phyloP scores from a whole-genome alignment of 1,140 invertebrate genomes.

The Drosophila ohnishii region DNA sequence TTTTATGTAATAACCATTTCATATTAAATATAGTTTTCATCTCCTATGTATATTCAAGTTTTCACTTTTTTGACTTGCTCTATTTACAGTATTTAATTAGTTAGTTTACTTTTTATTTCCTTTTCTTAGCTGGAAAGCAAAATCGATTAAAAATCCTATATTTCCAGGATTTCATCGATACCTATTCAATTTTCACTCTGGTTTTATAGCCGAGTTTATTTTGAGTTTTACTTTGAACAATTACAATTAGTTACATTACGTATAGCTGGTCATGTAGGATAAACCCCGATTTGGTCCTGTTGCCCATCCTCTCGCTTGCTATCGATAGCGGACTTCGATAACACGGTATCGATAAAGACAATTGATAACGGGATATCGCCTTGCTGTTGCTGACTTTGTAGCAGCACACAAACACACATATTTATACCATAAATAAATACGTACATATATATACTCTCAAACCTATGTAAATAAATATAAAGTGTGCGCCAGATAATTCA shows the following conservation, averaged over 20 bases:
- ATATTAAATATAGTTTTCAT: background rate
- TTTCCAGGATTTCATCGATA: background rate
- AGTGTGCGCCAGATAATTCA: conserved; percentile 26
- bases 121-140: background rate
- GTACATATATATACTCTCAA: conserved; percentile 34
- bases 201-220: conserved; percentile 2
- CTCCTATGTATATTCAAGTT: background rate
- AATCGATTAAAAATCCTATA: background rate
- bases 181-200: background rate
- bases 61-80: background rate
- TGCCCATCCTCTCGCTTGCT: conserved; percentile 3
- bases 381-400: conserved; percentile 16
- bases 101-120: background rate
- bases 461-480: conserved; percentile 54
- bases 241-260: conserved; percentile 35
- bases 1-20: background rate
- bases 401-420: conserved; percentile 26
- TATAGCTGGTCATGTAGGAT: conserved; percentile 52
- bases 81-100: conserved; percentile 1
- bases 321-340: conserved; percentile 14
- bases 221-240: conserved; percentile 8
- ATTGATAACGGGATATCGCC: conserved; percentile 20
- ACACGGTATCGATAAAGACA: conserved; percentile 5
- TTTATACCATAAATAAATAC: conserved; percentile 30
- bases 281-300: conserved; percentile 37